Percentiles rank a stretch among this genome's conserved stretches.
Conservation (phyloP, 2,797 vertebrate genomes). For the Pseudomugil tenellus region DNA sequence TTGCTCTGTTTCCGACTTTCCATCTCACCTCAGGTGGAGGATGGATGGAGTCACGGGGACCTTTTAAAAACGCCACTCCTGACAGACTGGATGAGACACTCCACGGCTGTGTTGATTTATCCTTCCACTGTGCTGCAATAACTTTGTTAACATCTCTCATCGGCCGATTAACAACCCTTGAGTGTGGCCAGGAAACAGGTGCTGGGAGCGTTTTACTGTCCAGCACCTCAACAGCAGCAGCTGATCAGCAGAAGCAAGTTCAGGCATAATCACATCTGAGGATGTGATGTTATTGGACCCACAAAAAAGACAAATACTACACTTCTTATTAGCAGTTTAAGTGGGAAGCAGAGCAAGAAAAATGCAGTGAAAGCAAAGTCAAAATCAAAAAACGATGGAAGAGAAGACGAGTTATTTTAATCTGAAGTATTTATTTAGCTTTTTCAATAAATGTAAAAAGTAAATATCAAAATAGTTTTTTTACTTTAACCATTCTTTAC, state of each 20-base stretch:
- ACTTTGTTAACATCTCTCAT: constrained; percentile 80
- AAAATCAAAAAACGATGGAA: too few relatives aligned
- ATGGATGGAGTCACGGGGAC: constrained; percentile 53
- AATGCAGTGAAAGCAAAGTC: not conserved
- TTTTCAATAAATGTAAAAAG: too few relatives aligned
- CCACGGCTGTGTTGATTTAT: constrained; percentile 72
- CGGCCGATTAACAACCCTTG: constrained; percentile 77
- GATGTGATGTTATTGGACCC: constrained; percentile 1
- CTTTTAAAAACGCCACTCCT: constrained; percentile 69
- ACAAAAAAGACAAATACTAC: constrained; percentile 18
- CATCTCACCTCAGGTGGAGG: constrained; percentile 48
- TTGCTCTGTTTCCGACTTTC: constrained; percentile 50
- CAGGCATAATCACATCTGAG: constrained; percentile 17
- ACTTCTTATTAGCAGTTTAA: not conserved
- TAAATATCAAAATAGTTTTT: too few relatives aligned
- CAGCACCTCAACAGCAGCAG: constrained; percentile 66
- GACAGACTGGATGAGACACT: constrained; percentile 64
- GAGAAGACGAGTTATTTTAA: too few relatives aligned
- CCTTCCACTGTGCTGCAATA: constrained; percentile 60
- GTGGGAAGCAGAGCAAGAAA: not conserved
- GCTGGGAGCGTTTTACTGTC: constrained; percentile 73
- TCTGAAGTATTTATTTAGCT: too few relatives aligned
- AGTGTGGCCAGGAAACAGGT: constrained; percentile 77
- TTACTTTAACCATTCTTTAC: too few relatives aligned
- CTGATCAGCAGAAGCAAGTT: constrained; percentile 44